Conservation (phyloP, 2,113 vertebrate genomes). For the Tetrax tetrax region DNA sequence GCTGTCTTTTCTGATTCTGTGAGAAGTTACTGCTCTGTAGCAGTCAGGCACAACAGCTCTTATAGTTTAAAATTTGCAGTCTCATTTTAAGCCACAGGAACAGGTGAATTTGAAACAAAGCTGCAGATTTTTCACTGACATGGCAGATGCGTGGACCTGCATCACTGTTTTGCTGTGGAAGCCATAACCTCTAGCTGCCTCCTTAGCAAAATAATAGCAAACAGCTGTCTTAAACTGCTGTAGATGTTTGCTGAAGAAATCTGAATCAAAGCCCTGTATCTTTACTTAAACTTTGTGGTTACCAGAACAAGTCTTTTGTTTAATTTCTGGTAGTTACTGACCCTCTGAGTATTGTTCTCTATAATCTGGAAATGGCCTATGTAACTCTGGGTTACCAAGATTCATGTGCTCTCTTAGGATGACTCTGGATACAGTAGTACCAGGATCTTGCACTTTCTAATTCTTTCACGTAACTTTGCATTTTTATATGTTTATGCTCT, state of each 20-base stretch:
- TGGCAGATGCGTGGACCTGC: background rate
- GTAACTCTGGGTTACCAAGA: background rate
- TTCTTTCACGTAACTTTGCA: background rate
- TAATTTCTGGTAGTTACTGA: background rate
- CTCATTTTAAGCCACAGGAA: background rate
- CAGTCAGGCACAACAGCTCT: background rate
- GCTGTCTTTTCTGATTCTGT: background rate
- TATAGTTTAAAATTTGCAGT: background rate
- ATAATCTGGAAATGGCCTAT: background rate
- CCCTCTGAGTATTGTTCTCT: background rate
- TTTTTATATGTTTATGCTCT: background rate
- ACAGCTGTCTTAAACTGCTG: background rate
- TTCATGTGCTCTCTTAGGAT: fast-evolving
- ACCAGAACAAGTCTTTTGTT: background rate
- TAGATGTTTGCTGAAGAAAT: background rate
- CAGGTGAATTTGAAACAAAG: background rate
- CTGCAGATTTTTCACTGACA: background rate
- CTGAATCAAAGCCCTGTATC: background rate
- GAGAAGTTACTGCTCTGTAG: background rate
- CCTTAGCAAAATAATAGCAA: background rate
- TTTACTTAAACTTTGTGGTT: background rate
- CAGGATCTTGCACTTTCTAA: background rate
- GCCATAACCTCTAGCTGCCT: background rate
- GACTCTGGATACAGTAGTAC: background rate
- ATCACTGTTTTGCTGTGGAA: background rate